These are phyloP conservation scores for Sebastes aleutianus DNA, from an alignment of 2,797 vertebrate genomes.

Conservation along the genomic window DNA sequence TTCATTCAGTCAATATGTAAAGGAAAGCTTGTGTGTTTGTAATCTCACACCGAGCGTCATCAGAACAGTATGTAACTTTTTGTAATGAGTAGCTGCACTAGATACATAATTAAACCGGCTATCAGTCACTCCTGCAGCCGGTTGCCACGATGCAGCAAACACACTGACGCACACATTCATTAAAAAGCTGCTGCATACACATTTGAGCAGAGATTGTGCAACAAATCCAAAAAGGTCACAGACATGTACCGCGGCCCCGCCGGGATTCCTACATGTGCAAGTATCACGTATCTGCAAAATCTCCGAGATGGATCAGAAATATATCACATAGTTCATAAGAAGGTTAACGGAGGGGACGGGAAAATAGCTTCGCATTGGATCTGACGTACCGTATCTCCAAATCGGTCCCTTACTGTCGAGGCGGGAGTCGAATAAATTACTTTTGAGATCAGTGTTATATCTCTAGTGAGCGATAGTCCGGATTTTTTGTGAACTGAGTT, in stretches of 20 bases:
- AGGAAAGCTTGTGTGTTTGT: constrained; percentile 8
- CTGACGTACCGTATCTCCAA: constrained; percentile 4
- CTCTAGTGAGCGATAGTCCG: constrained; percentile 17
- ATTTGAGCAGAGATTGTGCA: constrained; percentile 25
- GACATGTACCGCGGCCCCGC: constrained; percentile 38
- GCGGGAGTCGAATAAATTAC: constrained; percentile 31
- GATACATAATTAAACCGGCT: not conserved
- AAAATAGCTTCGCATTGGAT: not conserved
- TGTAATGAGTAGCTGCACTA: not conserved
- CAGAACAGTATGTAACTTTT: not conserved
- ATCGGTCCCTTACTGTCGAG: constrained; percentile 9
- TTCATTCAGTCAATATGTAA: constrained; percentile 2
- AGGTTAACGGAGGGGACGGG: constrained; percentile 48
- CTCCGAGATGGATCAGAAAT: constrained; percentile 69
- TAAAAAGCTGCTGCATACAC: not conserved
- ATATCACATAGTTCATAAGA: constrained; percentile 57
- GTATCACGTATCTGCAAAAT: constrained; percentile 72
- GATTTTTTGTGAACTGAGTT: constrained; percentile 25
- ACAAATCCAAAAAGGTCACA: constrained; percentile 35
- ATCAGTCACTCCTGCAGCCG: constrained; percentile 2
- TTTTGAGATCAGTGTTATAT: constrained; percentile 19
- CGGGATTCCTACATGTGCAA: constrained; percentile 59
- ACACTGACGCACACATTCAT: not conserved
- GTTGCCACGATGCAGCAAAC: constrained; percentile 10
- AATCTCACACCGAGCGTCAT: not conserved